These are phyloP conservation scores for Dendrolimus houi DNA, from an alignment of 2,888 invertebrate species.

Conservation along the genomic window DNA sequence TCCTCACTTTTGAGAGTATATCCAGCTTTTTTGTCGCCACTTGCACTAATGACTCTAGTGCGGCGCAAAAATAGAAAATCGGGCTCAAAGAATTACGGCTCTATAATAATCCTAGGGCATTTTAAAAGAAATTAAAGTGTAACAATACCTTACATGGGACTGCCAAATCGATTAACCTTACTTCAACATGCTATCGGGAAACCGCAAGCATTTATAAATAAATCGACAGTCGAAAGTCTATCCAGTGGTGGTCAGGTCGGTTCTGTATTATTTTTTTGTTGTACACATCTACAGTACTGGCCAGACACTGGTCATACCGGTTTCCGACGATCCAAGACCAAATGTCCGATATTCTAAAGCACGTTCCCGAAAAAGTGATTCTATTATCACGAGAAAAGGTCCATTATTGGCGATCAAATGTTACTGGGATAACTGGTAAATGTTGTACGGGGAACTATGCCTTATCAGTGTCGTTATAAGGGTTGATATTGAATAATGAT, in stretches of 20 bases:
- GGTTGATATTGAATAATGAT: not conserved
- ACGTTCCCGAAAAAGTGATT: not conserved
- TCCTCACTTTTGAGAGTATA: too few species aligned
- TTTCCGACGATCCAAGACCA: not conserved
- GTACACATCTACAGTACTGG: constrained; percentile 1
- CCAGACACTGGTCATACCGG: constrained; percentile 6
- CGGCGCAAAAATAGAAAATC: too few species aligned
- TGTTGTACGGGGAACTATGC: not conserved
- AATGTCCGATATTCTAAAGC: not conserved
- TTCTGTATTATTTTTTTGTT: constrained; percentile 3
- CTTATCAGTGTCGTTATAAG: not conserved
- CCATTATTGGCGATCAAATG: not conserved
- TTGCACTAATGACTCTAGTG: too few species aligned
- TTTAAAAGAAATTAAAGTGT: not conserved
- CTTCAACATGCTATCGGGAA: not conserved
- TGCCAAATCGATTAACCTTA: not conserved
- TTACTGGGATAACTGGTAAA: not conserved
- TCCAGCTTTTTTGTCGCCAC: too few species aligned
- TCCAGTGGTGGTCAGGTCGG: not conserved
- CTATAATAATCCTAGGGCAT: too few species aligned
- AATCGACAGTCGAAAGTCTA: not conserved
- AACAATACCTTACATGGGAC: not conserved
- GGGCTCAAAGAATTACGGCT: too few species aligned
- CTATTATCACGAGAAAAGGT: not conserved
- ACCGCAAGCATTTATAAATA: not conserved